Conservation (phyloP, 2,797 vertebrate genomes). For the Coluber constrictor region DNA sequence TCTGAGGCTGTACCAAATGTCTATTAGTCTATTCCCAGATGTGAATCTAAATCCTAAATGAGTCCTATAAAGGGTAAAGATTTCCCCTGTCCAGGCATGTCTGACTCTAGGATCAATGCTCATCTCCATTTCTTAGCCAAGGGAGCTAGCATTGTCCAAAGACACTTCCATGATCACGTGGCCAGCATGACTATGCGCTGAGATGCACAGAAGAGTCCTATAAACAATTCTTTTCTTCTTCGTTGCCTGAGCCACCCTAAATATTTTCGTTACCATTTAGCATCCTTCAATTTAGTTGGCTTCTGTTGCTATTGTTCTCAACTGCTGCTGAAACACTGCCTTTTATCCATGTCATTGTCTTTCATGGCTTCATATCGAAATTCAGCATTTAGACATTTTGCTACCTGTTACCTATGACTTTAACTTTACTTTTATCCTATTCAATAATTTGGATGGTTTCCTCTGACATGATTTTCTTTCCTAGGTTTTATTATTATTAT, state of each 20-base stretch:
- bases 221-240: neutral
- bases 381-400: neutral
- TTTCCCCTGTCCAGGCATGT: too few species aligned
- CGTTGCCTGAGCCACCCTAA: neutral
- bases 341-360: neutral
- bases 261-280: neutral
- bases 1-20: too few species aligned
- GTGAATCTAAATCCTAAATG: neutral
- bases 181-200: neutral
- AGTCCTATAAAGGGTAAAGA: neutral
- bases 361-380: neutral
- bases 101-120: neutral
- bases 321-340: neutral
- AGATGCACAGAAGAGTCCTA: neutral
- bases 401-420: neutral
- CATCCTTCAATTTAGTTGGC: neutral
- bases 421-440: neutral
- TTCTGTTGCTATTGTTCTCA: neutral
- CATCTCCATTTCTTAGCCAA: neutral
- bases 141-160: too few species aligned
- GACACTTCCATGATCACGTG: too few species aligned
- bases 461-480: neutral
- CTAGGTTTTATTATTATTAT: too few species aligned
- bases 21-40: too few species aligned
- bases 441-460: neutral